Conservation (phyloP, 2,888 invertebrate genomes). For the Litoditis marina region DNA sequence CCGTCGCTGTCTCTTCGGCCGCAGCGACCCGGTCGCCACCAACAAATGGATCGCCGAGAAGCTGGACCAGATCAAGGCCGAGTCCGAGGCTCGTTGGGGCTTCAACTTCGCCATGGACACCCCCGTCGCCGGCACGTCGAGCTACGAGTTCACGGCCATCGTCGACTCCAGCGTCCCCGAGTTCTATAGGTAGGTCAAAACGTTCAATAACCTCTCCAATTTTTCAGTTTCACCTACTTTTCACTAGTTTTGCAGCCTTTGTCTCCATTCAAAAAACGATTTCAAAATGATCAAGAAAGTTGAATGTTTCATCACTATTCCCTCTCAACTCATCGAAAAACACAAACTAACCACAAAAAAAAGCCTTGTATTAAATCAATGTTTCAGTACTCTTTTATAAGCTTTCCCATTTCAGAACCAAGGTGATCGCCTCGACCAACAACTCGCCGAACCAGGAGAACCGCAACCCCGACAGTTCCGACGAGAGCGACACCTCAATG, state of each 20-base stretch:
- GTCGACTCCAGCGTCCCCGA: constrained; percentile 3
- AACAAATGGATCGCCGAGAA: constrained; percentile 1
- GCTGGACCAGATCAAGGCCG: not conserved
- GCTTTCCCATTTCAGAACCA: constrained; percentile 8
- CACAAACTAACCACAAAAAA: too few species aligned
- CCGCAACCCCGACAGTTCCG: not conserved
- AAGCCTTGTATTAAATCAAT: too few species aligned
- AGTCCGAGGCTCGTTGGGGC: constrained; percentile 8
- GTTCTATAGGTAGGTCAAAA: constrained; percentile 15
- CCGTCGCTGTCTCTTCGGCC: constrained; percentile 17
- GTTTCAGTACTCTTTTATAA: too few species aligned
- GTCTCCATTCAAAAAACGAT: too few species aligned
- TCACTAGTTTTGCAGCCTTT: too few species aligned
- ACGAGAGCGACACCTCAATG: not conserved
- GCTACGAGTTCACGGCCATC: constrained; percentile 7
- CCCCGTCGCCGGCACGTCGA: constrained; percentile 11
- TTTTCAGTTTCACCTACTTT: too few species aligned
- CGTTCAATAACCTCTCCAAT: too few species aligned
- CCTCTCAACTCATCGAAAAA: too few species aligned
- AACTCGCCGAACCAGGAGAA: not conserved
- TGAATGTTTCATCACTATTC: too few species aligned
- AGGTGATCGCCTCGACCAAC: not conserved
- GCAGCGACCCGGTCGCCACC: not conserved
- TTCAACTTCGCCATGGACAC: constrained; percentile 10
- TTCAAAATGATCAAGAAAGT: too few species aligned